Base-by-base conservation (phyloP, 2,888 invertebrate species). In the Cactoblastis cactorum region DNA sequence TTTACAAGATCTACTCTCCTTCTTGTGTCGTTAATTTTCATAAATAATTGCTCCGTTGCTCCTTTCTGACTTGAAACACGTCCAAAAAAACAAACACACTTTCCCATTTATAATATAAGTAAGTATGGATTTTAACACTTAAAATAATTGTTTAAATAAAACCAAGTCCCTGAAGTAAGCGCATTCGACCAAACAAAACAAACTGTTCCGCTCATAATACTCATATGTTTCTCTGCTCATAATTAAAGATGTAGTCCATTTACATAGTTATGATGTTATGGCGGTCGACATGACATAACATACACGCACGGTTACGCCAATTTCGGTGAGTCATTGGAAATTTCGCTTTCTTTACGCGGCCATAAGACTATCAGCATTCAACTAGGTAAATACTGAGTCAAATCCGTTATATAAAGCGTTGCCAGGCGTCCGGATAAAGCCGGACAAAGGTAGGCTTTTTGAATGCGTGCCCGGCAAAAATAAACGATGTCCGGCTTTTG, bases 361-460 rank as follows among this genome's bases (percentile, higher is more conserved):
- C 34, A 34, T 18, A 19, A 34, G 12, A 32, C 15, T 34, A 46
- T 34, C 28, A 17, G 11, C 43, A 43, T 43, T 43, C 43, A 17
- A 6, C 24, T 28, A 15, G 17, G 43, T 28, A 18, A 50, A 45
- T 46, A 39, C 28, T 45, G 22, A 46, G 38, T 48, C 39, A 51
- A 50, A 38, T 50, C 9, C 37, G 41, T 63, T 62, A 56, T 55
- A 50, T 51, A 59, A 62, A 15, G 33, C 53, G 32, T n/a, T n/a
- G n/a, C n/a, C n/a, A n/a, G n/a, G n/a, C n/a, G n/a, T n/a, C n/a
- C n/a, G n/a, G n/a, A n/a, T n/a, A n/a, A n/a, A n/a, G n/a, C n/a
- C n/a, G n/a, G n/a, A n/a, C n/a, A n/a, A n/a, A n/a, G n/a, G n/a
- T n/a, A n/a, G n/a, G n/a, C n/a, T n/a, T n/a, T n/a, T n/a, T n/a